These are phyloP conservation scores for Mellivora capensis DNA, from an alignment of 2,113 vertebrate species.

Conservation along the genomic window DNA sequence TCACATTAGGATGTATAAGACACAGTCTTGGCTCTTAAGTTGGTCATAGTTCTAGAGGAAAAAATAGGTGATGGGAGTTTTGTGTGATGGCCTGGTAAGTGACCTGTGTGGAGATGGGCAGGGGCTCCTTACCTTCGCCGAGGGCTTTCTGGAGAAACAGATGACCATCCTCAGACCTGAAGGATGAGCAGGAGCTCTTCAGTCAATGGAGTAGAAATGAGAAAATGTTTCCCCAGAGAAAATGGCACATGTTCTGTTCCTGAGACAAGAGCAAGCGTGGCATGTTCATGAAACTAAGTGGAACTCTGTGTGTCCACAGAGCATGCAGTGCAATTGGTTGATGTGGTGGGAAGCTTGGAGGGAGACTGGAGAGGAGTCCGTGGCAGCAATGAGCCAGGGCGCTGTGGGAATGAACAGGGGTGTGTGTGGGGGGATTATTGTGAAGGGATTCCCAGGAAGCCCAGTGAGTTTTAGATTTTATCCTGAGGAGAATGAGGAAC, in stretches of 20 bases:
- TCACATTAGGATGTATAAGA: neutral
- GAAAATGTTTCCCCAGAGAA: neutral
- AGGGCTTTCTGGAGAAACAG: neutral
- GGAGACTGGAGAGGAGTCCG: neutral
- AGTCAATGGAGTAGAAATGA: neutral
- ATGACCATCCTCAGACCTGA: neutral
- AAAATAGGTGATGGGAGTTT: neutral
- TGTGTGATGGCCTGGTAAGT: neutral
- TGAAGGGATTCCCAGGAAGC: neutral
- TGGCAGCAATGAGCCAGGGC: neutral
- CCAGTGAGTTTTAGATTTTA: neutral
- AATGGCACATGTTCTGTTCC: neutral
- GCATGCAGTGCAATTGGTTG: neutral
- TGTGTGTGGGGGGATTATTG: fast-evolving
- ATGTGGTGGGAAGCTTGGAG: neutral
- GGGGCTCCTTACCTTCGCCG: neutral
- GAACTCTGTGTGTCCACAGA: neutral
- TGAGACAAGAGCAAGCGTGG: neutral
- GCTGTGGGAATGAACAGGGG: too few species aligned
- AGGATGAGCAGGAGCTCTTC: neutral
- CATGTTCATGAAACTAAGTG: neutral
- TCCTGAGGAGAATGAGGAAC: neutral
- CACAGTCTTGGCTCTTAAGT: neutral
- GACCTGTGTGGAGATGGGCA: neutral
- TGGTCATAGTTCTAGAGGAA: neutral